phyloP scores from a whole-genome alignment of 2,888 invertebrate species.

The Agapostemon virescens region DNA sequence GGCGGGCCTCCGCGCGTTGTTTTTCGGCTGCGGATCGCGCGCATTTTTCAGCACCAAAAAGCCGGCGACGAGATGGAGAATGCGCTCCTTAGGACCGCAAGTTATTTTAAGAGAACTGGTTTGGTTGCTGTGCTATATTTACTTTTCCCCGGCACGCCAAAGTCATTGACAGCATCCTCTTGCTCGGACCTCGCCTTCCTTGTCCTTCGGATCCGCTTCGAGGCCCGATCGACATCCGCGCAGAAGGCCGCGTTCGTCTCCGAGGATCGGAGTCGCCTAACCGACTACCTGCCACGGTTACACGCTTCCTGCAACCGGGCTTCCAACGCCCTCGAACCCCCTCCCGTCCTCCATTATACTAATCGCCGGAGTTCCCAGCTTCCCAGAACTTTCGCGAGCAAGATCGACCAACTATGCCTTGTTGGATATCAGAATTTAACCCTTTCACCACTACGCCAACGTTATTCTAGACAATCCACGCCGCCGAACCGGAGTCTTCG shows the following conservation, averaged over 20 bases:
- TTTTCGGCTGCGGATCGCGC: slow-evolving; percentile 44
- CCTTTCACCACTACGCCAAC: no score
- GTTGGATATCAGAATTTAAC: no score
- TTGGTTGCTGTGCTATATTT: slow-evolving; percentile 77
- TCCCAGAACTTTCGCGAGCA: background rate
- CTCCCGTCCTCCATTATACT: background rate
- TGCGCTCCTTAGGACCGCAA: slow-evolving; percentile 73
- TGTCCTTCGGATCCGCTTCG: slow-evolving; percentile 51
- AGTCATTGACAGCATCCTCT: slow-evolving; percentile 74
- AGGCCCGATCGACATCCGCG: slow-evolving; percentile 25
- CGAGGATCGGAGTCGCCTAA: background rate
- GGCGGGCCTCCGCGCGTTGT: slow-evolving; percentile 27
- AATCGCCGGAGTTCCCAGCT: background rate
- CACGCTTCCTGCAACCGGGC: background rate
- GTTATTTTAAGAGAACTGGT: slow-evolving; percentile 79
- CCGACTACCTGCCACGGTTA: background rate
- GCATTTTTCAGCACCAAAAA: slow-evolving; percentile 69
- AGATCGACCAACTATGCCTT: no score
- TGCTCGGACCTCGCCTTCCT: slow-evolving; percentile 52
- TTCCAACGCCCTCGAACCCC: background rate
- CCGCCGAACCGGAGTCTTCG: no score
- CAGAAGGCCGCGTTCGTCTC: background rate
- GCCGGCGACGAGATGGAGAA: slow-evolving; percentile 72
- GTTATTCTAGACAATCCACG: no score
- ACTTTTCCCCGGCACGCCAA: slow-evolving; percentile 74